Percentiles rank a stretch among this genome's conserved stretches.
These are phyloP conservation scores for Andrena marginata DNA, from an alignment of 2,888 invertebrate species.

Conservation along the genomic window DNA sequence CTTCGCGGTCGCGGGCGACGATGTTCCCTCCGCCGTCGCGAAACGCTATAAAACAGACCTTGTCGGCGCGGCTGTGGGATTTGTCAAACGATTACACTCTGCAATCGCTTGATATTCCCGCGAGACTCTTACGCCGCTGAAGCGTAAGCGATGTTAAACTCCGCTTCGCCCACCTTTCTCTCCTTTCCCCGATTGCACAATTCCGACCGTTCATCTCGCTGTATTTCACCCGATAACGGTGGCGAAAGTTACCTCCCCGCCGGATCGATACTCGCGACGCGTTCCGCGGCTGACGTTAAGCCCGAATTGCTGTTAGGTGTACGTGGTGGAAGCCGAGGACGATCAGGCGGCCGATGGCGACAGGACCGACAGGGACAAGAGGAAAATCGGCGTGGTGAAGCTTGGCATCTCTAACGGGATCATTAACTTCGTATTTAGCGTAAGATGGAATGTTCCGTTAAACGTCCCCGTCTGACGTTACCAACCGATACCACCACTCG, in stretches of 20 bases:
- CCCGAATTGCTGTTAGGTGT: constrained; percentile 73
- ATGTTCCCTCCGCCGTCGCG: background rate
- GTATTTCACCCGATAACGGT: too few relatives aligned
- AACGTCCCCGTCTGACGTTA: background rate
- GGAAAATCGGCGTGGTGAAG: constrained; percentile 90
- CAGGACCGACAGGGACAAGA: constrained; percentile 89
- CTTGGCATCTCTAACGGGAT: constrained; percentile 93
- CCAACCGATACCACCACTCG: too few relatives aligned
- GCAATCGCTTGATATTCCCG: background rate
- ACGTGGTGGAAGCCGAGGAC: constrained; percentile 81
- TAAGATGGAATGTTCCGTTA: constrained; percentile 84
- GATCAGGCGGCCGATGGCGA: constrained; percentile 86
- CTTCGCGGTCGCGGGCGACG: background rate
- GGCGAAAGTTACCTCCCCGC: constrained; percentile 1
- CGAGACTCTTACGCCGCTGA: too few relatives aligned
- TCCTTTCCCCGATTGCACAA: constrained; percentile 39
- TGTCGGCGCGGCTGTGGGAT: background rate
- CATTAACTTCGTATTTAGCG: constrained; percentile 93
- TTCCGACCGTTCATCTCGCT: background rate
- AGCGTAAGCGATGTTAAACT: too few relatives aligned
- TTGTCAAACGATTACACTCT: background rate
- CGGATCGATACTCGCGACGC: background rate
- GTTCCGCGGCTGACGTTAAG: too few relatives aligned
- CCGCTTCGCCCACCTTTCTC: constrained; percentile 28
- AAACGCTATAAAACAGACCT: background rate